Percentiles rank a stretch among this genome's conserved stretches.
Evolutionary conservation across 2,797 vertebrate genomes (phyloP).

Genomic region (Gymnoscopelus microlampas): DNA sequence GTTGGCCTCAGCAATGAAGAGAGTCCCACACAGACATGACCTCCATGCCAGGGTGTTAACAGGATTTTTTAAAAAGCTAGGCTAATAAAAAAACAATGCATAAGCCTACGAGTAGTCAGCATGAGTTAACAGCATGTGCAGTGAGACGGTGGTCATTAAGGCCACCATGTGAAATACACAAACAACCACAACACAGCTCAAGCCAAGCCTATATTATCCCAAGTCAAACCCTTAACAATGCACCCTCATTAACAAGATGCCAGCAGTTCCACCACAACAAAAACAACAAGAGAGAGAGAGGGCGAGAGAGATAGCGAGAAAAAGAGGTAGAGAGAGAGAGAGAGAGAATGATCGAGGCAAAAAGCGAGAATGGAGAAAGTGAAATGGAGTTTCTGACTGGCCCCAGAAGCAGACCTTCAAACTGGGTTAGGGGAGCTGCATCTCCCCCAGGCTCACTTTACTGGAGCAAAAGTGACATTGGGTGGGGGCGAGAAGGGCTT

Average conservation of each 20-base stretch:
- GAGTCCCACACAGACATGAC: neutral
- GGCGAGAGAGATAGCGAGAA: no score
- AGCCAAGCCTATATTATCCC: conserved; percentile 10
- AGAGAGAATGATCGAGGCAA: no score
- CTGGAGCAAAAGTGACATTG: conserved; percentile 73
- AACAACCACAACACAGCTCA: neutral
- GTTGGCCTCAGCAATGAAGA: neutral
- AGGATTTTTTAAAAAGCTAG: neutral
- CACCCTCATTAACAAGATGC: neutral
- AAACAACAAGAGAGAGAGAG: neutral
- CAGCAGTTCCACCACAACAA: conserved; percentile 18
- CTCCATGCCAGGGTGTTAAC: conserved; percentile 11
- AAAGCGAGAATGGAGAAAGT: no score
- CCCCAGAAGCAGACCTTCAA: conserved; percentile 57
- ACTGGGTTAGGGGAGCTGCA: conserved; percentile 67
- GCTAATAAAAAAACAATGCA: conserved; percentile 3
- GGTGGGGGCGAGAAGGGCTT: conserved; percentile 50
- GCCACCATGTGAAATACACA: neutral
- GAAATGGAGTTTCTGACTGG: conserved; percentile 36
- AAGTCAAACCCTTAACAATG: conserved; percentile 29
- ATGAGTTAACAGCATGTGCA: neutral
- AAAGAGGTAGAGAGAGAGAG: no score
- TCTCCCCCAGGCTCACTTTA: conserved; percentile 63
- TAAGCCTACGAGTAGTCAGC: neutral
- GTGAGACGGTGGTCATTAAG: neutral